Evolutionary conservation across 2,888 invertebrate genomes (phyloP), one percentile per base, ranked within the genome.

Genomic region (Imbricaverruca yamaguchii): DNA sequence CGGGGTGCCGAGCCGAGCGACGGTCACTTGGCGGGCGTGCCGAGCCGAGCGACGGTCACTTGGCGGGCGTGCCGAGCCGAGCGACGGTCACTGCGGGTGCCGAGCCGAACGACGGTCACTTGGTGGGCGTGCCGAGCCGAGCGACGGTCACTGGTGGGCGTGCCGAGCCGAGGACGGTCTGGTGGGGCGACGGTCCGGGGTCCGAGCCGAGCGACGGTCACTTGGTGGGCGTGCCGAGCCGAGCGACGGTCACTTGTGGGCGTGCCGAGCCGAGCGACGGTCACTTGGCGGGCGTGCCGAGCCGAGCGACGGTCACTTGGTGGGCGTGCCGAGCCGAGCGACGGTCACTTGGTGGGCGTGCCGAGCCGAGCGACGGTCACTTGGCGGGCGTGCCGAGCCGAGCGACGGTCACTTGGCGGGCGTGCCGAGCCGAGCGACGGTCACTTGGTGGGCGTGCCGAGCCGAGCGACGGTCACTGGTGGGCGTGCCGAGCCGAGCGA

Each of bases 261-360:
- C 2, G n/a, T 39, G 39, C 39, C 39, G 39, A 39, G 4, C 39
- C 39, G 39, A 39, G 39, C 39, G 39, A 59, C 15, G 15, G 21
- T 74, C 74, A 78, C 57, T 78, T 78, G 23, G 78, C 56, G 23
- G 78, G 78, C 12, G 78, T 78, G 78, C 56, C 57, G 23, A 78
- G 56, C 4, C n/a, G n/a, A n/a, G n/a, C n/a, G n/a, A n/a, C n/a
- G n/a, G n/a, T n/a, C n/a, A n/a, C n/a, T n/a, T n/a, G n/a, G n/a
- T 39, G 39, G 39, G 39, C 2, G n/a, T 39, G 39, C 39, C 39
- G 39, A 39, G 4, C 39, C 39, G 39, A 39, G 39, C 39, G 39
- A 59, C 15, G 15, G 21, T 74, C 74, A 78, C 57, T 78, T 78
- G 23, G 78, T 78, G 23, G 78, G 78, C 12, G 78, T 78, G 78